A percentile compares a stretch with the other conserved stretches of the same genome.
Evolutionary conservation across 1,140 invertebrate genomes (phyloP).

Genomic region (Teleogryllus occipitalis): DNA sequence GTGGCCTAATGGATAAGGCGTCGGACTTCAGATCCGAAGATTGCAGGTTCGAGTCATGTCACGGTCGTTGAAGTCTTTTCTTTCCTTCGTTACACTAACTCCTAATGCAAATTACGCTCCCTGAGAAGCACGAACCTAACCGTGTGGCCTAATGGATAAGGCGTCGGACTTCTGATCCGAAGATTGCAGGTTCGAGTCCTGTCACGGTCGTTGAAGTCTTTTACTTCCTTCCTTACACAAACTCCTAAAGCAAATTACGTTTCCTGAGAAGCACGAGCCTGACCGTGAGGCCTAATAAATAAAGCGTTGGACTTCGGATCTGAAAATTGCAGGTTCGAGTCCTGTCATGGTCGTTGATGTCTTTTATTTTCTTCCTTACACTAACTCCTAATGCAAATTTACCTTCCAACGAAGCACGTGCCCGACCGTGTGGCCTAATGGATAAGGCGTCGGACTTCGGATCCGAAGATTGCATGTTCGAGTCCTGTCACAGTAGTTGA

Average conservation of each 20-base stretch:
- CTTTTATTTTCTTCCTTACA: no score
- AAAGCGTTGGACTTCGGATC: conserved; percentile 24
- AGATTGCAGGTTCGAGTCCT: conserved; percentile 25
- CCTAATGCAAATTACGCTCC: no score
- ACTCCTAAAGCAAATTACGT: no score
- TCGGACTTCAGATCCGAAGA: conserved; percentile 25
- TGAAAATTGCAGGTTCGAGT: conserved; percentile 25
- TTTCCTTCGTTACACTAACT: no score
- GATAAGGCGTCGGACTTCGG: conserved; percentile 25
- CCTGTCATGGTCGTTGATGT: conserved; percentile 24
- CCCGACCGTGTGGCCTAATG: conserved; percentile 25
- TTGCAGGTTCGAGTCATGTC: conserved; percentile 26
- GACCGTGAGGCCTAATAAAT: conserved; percentile 24
- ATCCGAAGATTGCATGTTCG: conserved; percentile 25
- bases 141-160: conserved; percentile 25
- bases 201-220: conserved; percentile 25
- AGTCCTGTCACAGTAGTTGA: conserved; percentile 25
- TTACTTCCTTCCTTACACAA: no score
- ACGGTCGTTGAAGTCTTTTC: no score
- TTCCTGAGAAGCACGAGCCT: no score
- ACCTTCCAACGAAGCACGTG: no score
- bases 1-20: conserved; percentile 26
- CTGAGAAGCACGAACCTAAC: no score
- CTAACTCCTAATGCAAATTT: no score
- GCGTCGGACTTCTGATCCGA: conserved; percentile 24